Evolutionary conservation across 2,797 vertebrate genomes (phyloP), one percentile per base, ranked within the genome.

Genomic region (Gorsachius magnificus): DNA sequence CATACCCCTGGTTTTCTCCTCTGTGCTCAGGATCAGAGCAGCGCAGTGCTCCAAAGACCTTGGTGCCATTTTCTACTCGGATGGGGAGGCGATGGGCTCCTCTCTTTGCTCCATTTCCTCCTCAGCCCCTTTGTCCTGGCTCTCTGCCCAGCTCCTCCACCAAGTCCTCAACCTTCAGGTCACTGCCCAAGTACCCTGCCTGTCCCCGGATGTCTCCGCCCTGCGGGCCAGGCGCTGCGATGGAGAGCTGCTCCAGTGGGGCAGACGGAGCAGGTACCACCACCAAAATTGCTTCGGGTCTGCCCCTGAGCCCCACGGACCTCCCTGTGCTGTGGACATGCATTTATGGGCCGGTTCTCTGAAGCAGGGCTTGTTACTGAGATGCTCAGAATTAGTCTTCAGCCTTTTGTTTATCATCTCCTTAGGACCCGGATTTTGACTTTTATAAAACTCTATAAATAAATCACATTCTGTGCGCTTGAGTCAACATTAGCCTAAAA

Each of bases 401-500:
- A 87, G 16, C 15, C 25, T n/a, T 57, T 58, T 7, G 35, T n/a
- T 87, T 56, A 5, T 54, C 43, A 5, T 50, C 43, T 71, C 79
- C 72, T 68, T 5, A 58, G 87, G 38, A 36, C 43, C 46, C 2
- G 0, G 61, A 78, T 72, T 92, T 41, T 64, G 74, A 66, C 91
- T 91, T 82, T 16, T 68, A 11, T 70, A 1, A 77, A 94, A 45
- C 60, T 74, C 93, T 83, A 85, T 89, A 94, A 87, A 97, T 96
- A 96, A 95, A 84, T n/a, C 48, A 35, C 78, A 26, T 95, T 92
- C 91, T 94, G 90, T 36, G 36, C 9, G 38, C 90, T 91, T 69
- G 69, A 96, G 91, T 97, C 90, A 95, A 96, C 93, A 86, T 87
- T 96, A 97, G 90, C 95, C 92, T 87, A 35, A 93, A 92, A 83